Evolutionary conservation across 2,113 vertebrate species (phyloP).

Genomic region (Xenotilapia flavipinnis): DNA sequence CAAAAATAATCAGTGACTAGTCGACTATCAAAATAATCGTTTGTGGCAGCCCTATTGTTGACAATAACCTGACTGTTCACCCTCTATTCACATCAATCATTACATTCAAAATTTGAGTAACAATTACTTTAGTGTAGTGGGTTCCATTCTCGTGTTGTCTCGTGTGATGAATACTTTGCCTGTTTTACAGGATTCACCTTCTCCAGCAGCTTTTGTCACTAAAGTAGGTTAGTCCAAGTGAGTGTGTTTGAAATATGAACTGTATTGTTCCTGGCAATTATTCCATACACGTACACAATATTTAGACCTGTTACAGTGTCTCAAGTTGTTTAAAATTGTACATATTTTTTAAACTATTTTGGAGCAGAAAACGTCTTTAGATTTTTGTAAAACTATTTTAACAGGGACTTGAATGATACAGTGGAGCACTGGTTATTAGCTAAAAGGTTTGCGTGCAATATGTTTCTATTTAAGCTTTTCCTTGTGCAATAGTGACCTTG

Average conservation of each 20-base stretch:
- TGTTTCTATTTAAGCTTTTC: background rate
- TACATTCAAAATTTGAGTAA: background rate
- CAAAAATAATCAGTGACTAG: too few species aligned
- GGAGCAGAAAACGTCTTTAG: background rate
- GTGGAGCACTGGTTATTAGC: background rate
- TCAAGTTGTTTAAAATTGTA: constrained; percentile 35
- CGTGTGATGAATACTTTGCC: background rate
- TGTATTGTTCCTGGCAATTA: background rate
- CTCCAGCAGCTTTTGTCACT: background rate
- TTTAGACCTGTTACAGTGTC: background rate
- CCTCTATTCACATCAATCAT: background rate
- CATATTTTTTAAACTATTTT: background rate
- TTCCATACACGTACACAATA: background rate
- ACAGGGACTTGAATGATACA: background rate
- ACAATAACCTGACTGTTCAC: background rate
- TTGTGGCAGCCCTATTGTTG: too few species aligned
- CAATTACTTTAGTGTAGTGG: background rate
- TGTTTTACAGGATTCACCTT: background rate
- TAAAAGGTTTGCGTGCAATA: background rate
- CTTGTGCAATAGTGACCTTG: constrained; percentile 23
- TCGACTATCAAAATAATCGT: too few species aligned
- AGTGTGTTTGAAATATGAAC: background rate
- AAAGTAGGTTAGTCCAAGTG: background rate
- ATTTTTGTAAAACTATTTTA: constrained; percentile 25
- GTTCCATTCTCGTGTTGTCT: background rate